phyloP scores from a whole-genome alignment of 2,113 vertebrate species.

The Oreocharis arfaki region DNA sequence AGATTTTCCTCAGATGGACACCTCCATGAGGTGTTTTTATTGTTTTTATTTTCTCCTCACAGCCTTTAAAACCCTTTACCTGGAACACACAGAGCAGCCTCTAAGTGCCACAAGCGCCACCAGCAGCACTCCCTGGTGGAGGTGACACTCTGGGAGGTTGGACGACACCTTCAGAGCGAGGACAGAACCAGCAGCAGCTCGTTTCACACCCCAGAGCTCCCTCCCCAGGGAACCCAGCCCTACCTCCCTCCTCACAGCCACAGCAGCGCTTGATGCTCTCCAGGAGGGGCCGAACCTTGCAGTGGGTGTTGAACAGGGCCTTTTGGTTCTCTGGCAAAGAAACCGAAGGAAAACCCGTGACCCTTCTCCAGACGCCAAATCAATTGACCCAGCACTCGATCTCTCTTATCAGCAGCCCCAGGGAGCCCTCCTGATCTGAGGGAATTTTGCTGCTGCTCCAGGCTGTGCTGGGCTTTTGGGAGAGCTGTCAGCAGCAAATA shows the following conservation, averaged over 20 bases:
- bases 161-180: rapidly evolving
- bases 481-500: background rate
- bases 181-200: background rate
- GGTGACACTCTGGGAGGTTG: background rate
- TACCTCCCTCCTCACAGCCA: constrained; percentile 34
- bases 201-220: background rate
- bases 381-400: background rate
- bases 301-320: constrained; percentile 16
- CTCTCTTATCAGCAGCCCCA: background rate
- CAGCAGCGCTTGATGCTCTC: background rate
- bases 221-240: background rate
- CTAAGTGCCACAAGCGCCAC: background rate
- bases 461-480: background rate
- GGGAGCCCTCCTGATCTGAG: background rate
- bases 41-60: background rate
- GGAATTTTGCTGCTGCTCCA: background rate
- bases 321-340: constrained; percentile 24
- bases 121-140: background rate
- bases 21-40: background rate
- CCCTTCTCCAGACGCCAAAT: background rate
- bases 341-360: background rate
- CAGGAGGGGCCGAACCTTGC: constrained; percentile 34
- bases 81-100: background rate
- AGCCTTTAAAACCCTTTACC: background rate
- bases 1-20: background rate